Conservation (phyloP, 2,113 vertebrate genomes). For the Carassius auratus region DNA sequence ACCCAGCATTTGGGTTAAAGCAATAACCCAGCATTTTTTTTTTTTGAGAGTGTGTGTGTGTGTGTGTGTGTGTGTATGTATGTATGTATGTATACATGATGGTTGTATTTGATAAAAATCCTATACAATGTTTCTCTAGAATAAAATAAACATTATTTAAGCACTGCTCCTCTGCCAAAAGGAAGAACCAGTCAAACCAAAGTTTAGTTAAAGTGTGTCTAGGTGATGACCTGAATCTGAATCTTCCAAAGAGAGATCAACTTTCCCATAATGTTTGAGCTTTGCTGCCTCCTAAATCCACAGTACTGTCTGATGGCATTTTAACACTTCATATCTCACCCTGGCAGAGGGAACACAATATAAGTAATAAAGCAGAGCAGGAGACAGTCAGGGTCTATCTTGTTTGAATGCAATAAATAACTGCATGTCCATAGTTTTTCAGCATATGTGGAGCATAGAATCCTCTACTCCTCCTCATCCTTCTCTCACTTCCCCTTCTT, state of each 20-base stretch:
- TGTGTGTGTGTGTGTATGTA: too few relatives aligned
- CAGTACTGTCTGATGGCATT: conserved; percentile 1
- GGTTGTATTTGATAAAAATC: neutral
- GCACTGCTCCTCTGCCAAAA: neutral
- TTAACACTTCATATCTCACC: conserved; percentile 16
- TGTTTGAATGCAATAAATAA: neutral
- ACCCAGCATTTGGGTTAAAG: too few relatives aligned
- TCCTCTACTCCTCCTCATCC: neutral
- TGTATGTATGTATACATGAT: too few relatives aligned
- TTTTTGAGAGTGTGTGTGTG: too few relatives aligned
- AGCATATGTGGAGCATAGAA: neutral
- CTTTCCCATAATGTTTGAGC: neutral
- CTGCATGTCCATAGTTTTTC: neutral
- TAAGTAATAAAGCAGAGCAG: neutral
- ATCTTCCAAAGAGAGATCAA: neutral
- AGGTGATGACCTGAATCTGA: neutral
- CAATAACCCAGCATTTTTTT: too few relatives aligned
- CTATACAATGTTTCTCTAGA: neutral
- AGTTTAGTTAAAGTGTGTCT: neutral
- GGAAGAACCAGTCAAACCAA: neutral
- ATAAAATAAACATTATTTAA: too few relatives aligned
- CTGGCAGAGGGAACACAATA: neutral
- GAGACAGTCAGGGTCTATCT: neutral
- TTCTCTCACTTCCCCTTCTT: neutral
- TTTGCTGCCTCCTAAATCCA: conserved; percentile 1